Conservation (phyloP, 2,113 vertebrate species). For the Nicator chloris region DNA sequence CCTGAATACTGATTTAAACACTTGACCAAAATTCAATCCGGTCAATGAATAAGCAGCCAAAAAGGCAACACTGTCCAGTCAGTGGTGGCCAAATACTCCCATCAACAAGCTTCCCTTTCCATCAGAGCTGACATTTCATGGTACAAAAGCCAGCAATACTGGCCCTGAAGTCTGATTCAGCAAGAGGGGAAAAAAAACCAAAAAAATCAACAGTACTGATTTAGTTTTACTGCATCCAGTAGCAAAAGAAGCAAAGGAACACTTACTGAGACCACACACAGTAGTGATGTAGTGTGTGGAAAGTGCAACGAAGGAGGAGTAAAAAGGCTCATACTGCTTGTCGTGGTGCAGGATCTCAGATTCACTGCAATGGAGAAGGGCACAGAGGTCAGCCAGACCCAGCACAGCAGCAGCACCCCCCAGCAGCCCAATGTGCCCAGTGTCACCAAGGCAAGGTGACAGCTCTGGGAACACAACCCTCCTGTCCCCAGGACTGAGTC, state of each 20-base stretch:
- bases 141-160: background rate
- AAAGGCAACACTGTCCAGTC: fast-evolving
- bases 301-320: conserved; percentile 97
- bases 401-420: background rate
- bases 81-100: background rate
- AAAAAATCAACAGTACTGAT: background rate
- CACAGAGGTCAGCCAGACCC: background rate
- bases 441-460: background rate
- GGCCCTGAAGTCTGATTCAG: background rate
- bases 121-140: background rate
- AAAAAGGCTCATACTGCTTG: conserved; percentile 99
- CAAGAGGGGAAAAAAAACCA: background rate
- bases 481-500: fast-evolving
- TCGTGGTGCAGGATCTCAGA: conserved; percentile 97
- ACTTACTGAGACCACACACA: conserved; percentile 95
- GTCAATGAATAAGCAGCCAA: background rate
- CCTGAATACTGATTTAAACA: background rate
- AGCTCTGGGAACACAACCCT: background rate
- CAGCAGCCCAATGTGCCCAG: fast-evolving
- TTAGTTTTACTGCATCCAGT: background rate
- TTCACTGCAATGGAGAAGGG: conserved; percentile 76
- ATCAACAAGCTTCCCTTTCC: background rate
- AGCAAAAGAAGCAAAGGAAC: background rate
- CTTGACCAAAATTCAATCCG: background rate
- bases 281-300: conserved; percentile 99